Percentiles rank a stretch among this genome's conserved stretches.
Evolutionary conservation across 2,888 invertebrate species (phyloP).

Genomic region (Drosophila suboccidentalis): DNA sequence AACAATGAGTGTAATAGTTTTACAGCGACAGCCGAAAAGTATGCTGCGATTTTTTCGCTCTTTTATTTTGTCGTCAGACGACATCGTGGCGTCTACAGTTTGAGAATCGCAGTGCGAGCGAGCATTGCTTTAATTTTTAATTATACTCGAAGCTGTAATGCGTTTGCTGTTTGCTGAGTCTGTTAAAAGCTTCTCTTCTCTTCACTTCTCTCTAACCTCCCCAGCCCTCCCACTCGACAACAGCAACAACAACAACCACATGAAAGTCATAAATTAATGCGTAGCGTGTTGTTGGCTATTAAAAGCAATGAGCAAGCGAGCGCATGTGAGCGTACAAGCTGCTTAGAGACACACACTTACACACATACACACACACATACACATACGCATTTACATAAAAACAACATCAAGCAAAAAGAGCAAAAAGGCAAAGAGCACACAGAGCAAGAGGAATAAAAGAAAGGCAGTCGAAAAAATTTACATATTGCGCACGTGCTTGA

Average conservation of each 20-base stretch:
- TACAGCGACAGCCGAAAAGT: slow-evolving; percentile 71
- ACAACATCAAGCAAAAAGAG: slow-evolving; percentile 68
- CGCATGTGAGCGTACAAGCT: slow-evolving; percentile 73
- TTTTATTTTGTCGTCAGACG: slow-evolving; percentile 49
- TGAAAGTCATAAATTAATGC: slow-evolving; percentile 78
- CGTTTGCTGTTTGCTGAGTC: slow-evolving; percentile 27
- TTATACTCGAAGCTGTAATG: slow-evolving; percentile 40
- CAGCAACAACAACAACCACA: slow-evolving; percentile 37
- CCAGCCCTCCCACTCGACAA: neutral
- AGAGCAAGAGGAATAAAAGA: slow-evolving; percentile 24
- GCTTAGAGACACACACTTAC: slow-evolving; percentile 60
- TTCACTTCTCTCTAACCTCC: slow-evolving; percentile 10
- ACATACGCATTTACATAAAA: slow-evolving; percentile 64
- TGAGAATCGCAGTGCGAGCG: slow-evolving; percentile 18
- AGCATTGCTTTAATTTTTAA: slow-evolving; percentile 56
- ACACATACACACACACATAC: slow-evolving; percentile 25
- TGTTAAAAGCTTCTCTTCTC: slow-evolving; percentile 57
- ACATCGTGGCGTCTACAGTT: slow-evolving; percentile 73
- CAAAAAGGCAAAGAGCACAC: slow-evolving; percentile 31
- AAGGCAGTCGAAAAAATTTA: slow-evolving; percentile 58
- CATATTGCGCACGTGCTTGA: slow-evolving; percentile 78
- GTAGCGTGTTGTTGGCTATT: slow-evolving; percentile 81
- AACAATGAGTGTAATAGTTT: slow-evolving; percentile 67
- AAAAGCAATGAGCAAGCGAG: slow-evolving; percentile 79
- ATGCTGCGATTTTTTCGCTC: slow-evolving; percentile 63